Conservation (phyloP, 2,113 vertebrate species). For the Megaptera novaeangliae region DNA sequence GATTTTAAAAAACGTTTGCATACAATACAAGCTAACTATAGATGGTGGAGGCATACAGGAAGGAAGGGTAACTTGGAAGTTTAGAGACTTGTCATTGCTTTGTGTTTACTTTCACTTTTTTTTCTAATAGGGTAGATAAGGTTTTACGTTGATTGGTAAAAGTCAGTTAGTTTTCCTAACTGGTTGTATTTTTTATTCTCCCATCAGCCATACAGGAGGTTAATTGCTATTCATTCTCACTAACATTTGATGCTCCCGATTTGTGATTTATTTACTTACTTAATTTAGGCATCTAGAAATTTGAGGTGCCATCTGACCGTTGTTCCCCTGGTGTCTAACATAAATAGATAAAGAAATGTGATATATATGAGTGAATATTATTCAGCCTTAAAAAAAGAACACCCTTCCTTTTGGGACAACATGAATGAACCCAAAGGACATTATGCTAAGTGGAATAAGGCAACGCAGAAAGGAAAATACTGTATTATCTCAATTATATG, state of each 20-base stretch:
- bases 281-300: background rate
- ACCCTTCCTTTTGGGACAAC: background rate
- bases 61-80: background rate
- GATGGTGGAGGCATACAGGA: background rate
- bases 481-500: background rate
- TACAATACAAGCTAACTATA: background rate
- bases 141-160: background rate
- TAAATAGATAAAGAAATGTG: background rate
- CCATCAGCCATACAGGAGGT: background rate
- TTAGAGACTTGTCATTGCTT: background rate
- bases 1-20: background rate
- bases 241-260: background rate
- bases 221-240: background rate
- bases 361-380: background rate
- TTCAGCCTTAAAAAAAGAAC: background rate
- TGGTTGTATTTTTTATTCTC: background rate
- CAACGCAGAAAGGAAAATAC: background rate
- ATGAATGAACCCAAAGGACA: background rate
- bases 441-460: background rate
- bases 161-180: background rate
- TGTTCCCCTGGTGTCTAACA: background rate
- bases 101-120: background rate
- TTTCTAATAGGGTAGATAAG: background rate
- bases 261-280: background rate
- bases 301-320: background rate